Percentiles rank a stretch among this genome's conserved stretches.
These are phyloP conservation scores for Cossypha heuglini DNA, from an alignment of 2,797 vertebrate genomes.

Conservation along the genomic window DNA sequence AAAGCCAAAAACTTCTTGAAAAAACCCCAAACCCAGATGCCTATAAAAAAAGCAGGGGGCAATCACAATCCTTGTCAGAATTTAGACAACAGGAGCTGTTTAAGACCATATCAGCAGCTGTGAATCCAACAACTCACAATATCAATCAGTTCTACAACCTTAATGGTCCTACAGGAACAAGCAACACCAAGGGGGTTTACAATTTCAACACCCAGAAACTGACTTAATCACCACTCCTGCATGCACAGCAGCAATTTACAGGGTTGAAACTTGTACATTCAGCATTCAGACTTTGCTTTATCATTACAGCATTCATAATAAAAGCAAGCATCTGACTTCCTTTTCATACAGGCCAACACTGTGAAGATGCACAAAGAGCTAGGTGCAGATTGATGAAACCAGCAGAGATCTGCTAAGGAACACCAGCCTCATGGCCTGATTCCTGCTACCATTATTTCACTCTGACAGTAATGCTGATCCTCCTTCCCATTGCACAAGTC, in stretches of 20 bases:
- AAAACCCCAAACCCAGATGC: background rate
- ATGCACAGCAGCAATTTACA: background rate
- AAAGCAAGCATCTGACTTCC: background rate
- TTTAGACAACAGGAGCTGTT: background rate
- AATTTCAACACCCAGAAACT: background rate
- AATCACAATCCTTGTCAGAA: background rate
- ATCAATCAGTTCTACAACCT: background rate
- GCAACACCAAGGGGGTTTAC: fast-evolving
- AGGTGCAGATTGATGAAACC: background rate
- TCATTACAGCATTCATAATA: background rate
- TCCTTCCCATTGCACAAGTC: background rate
- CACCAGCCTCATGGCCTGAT: background rate
- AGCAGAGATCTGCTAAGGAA: fast-evolving
- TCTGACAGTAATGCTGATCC: background rate
- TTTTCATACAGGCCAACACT: background rate
- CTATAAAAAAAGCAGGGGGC: background rate
- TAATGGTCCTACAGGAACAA: background rate
- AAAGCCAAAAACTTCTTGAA: background rate
- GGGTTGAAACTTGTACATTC: background rate
- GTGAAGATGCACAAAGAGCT: background rate
- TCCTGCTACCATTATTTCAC: background rate
- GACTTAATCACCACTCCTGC: background rate
- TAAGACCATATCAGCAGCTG: background rate
- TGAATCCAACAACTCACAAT: background rate
- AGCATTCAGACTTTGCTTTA: background rate